These are phyloP conservation scores for Helicorthomorpha holstii DNA, from an alignment of 1,140 invertebrate species.

Conservation along the genomic window DNA sequence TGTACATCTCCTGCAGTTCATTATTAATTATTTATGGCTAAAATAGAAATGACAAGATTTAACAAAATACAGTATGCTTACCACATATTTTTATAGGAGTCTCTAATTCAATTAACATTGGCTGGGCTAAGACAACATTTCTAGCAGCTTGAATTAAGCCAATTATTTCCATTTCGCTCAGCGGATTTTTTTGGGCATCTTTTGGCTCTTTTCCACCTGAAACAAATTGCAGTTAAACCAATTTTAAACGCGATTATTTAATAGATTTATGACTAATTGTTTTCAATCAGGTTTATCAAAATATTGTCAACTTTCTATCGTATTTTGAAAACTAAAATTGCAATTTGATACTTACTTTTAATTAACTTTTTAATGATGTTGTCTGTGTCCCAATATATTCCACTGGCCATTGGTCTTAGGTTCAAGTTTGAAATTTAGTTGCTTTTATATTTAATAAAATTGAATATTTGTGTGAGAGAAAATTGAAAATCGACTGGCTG, in stretches of 20 bases:
- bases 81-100: conserved; percentile 41
- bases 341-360: not conserved
- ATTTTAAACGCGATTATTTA: too few species aligned
- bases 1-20: conserved; percentile 36
- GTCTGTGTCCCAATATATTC: not conserved
- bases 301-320: too few species aligned
- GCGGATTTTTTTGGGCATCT: not conserved
- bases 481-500: too few species aligned
- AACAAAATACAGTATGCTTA: not conserved
- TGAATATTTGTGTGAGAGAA: too few species aligned
- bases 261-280: too few species aligned
- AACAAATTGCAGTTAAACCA: not conserved
- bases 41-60: not conserved
- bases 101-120: conserved; percentile 38
- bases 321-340: not conserved
- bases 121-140: conserved; percentile 37
- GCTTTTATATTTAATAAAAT: too few species aligned
- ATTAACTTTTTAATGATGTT: not conserved
- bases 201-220: not conserved
- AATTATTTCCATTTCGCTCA: conserved; percentile 28
- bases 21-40: not conserved
- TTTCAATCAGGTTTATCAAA: too few species aligned
- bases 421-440: too few species aligned
- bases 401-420: not conserved
- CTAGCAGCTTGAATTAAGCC: conserved; percentile 32